Percentiles rank a stretch among this genome's conserved stretches.
These are phyloP conservation scores for Mus spretus DNA, from an alignment of 2,797 vertebrate genomes.

Conservation along the genomic window DNA sequence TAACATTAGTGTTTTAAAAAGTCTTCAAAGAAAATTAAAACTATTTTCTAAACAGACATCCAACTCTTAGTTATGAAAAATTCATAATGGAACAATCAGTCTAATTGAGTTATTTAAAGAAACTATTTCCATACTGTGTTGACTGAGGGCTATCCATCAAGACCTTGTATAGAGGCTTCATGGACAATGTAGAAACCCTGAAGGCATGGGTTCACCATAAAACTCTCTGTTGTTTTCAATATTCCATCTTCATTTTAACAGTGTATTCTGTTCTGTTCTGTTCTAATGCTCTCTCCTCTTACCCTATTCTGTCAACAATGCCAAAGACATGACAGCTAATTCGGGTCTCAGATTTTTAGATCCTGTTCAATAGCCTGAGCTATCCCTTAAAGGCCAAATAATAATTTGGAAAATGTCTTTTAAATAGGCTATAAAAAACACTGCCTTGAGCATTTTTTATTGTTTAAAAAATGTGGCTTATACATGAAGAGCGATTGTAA, in stretches of 20 bases:
- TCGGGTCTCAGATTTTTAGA: background rate
- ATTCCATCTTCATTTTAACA: background rate
- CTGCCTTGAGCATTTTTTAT: background rate
- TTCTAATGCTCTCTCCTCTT: background rate
- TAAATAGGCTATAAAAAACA: background rate
- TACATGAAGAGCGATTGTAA: background rate
- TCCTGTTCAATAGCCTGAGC: background rate
- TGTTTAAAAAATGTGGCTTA: background rate
- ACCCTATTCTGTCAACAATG: background rate
- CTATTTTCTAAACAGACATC: background rate
- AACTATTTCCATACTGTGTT: background rate
- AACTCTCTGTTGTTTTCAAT: background rate
- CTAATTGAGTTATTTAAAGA: background rate
- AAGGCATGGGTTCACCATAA: background rate
- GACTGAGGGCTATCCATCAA: background rate
- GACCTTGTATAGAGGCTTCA: background rate
- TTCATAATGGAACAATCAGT: background rate
- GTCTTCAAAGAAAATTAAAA: background rate
- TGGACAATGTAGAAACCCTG: background rate
- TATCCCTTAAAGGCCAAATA: background rate
- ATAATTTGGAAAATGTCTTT: constrained; percentile 23
- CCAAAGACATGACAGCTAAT: background rate
- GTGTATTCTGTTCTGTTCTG: background rate
- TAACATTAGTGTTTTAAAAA: background rate
- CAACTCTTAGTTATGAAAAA: background rate